phyloP scores from a whole-genome alignment of 1,140 invertebrate genomes.

The Pseudomyrmex flavicornis region DNA sequence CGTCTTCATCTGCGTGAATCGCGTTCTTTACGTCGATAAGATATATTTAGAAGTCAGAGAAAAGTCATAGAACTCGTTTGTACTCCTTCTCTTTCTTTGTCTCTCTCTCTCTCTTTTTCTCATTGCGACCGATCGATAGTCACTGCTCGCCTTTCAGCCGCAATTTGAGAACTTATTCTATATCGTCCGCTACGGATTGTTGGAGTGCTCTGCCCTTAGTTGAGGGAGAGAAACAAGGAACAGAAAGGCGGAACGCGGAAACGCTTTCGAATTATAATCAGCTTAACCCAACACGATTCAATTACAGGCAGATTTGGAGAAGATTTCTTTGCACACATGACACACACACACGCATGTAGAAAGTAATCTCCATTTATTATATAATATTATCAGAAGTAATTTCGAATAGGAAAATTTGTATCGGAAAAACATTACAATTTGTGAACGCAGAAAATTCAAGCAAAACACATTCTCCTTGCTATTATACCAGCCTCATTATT shows the following conservation, averaged over 20 bases:
- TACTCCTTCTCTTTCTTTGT: no score
- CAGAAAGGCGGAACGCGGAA: not conserved
- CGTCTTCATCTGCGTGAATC: slow-evolving; percentile 3
- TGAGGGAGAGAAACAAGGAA: not conserved
- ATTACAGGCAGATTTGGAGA: not conserved
- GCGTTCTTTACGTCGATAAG: not conserved
- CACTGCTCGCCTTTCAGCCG: not conserved
- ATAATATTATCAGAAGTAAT: not conserved
- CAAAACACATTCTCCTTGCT: no score
- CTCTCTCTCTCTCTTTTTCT: not conserved
- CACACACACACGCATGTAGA: not conserved
- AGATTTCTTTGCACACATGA: not conserved
- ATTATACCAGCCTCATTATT: no score
- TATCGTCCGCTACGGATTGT: not conserved
- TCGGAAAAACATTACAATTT: no score
- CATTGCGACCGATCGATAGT: not conserved
- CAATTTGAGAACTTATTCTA: slow-evolving; percentile 40
- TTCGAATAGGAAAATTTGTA: not conserved
- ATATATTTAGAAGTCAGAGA: slow-evolving; percentile 30
- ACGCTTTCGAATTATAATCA: slow-evolving; percentile 4
- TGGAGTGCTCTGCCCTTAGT: not conserved
- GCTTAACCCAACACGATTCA: not conserved
- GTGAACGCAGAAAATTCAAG: no score
- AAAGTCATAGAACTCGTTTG: slow-evolving; percentile 18
- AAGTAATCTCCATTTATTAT: not conserved